A percentile compares a stretch with the other conserved stretches of the same genome.
These are phyloP conservation scores for Heterodera filipjevi DNA, from an alignment of 2,888 invertebrate species.

Conservation along the genomic window DNA sequence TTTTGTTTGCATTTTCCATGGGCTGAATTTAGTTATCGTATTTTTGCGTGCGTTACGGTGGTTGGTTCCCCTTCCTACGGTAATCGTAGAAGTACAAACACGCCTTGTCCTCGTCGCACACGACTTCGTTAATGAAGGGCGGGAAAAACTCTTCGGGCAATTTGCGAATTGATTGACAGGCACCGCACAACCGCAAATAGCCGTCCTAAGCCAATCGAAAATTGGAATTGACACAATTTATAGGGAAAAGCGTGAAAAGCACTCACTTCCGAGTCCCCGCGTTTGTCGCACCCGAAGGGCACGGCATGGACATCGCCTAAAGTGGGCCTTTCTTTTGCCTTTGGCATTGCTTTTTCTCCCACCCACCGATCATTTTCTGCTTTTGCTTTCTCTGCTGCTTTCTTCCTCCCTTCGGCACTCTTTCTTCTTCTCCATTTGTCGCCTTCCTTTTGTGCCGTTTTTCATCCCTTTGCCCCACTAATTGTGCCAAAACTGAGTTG, in stretches of 20 bases:
- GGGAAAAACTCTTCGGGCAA: slow-evolving; percentile 65
- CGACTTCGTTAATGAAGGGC: slow-evolving; percentile 66
- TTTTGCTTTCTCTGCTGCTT: slow-evolving; percentile 22
- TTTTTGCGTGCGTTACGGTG: not conserved
- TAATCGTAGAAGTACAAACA: slow-evolving; percentile 64
- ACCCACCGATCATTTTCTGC: slow-evolving; percentile 36
- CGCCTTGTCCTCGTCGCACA: slow-evolving; percentile 65
- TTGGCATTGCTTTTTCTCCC: not conserved
- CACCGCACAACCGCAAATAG: slow-evolving; percentile 63
- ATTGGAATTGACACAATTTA: not conserved
- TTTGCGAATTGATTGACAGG: slow-evolving; percentile 63
- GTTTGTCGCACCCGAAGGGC: slow-evolving; percentile 64
- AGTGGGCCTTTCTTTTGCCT: not conserved
- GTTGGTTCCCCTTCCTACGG: not conserved
- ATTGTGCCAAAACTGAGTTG: not conserved
- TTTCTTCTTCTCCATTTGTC: not conserved
- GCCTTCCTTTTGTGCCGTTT: not conserved
- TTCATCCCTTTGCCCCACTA: not conserved
- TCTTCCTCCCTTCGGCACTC: not conserved
- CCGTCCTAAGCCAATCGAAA: slow-evolving; percentile 57
- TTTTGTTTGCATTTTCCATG: slow-evolving; percentile 66
- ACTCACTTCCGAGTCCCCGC: slow-evolving; percentile 50
- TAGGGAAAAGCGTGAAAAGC: too few species aligned
- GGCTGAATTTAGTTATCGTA: slow-evolving; percentile 50
- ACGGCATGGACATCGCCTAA: slow-evolving; percentile 64